Base-by-base conservation (phyloP, 2,797 vertebrate genomes). In the Lutjanus campechanus region DNA sequence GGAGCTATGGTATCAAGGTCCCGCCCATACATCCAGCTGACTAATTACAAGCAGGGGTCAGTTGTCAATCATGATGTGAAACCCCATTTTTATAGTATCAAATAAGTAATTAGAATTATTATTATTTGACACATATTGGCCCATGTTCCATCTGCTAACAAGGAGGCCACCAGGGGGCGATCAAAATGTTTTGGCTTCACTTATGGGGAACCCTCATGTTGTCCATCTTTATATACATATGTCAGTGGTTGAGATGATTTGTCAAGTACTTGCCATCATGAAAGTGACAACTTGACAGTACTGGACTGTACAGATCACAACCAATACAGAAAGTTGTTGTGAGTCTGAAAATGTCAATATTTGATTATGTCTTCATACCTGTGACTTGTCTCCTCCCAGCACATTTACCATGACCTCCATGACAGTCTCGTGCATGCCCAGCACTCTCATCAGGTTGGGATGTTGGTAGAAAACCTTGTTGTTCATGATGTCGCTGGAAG, bases 321-420 rank as follows among this genome's bases (percentile, higher is more conserved):
- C 12, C 12, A 11, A 41, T 17, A 41, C 11, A 47, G n/a, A 13
- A 13, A 43, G 13, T 56, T 7, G 20, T 10, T 11, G 4, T 0
- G 0, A 25, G 60, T 5, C 20, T 69, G 0, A 17, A 51, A 0
- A 36, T 36, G 29, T 36, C 29, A 36, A 36, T 36, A 36, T 36
- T 36, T 4, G 29, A 22, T 8, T 22, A 9, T 1, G 16, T 53
- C 86, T 41, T 50, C 16, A 0, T 95, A 99, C 98, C 97, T 99
- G 97, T 63, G 97, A 97, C 82, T 97, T 97, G 90, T 98, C 98
- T 77, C 98, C 96, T 81, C 98, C 97, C 75, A 99, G 90, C 19
- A 99, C 98, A 1, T 99, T 99, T 83, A 99, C 98, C 98, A 99
- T 99, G 89, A 99, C 98, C 90, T 99, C 97, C 98, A 99, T 99